Percentiles rank a stretch among this genome's conserved stretches.
Conservation (phyloP, 1,140 invertebrate species). For the Intoshia linei region DNA sequence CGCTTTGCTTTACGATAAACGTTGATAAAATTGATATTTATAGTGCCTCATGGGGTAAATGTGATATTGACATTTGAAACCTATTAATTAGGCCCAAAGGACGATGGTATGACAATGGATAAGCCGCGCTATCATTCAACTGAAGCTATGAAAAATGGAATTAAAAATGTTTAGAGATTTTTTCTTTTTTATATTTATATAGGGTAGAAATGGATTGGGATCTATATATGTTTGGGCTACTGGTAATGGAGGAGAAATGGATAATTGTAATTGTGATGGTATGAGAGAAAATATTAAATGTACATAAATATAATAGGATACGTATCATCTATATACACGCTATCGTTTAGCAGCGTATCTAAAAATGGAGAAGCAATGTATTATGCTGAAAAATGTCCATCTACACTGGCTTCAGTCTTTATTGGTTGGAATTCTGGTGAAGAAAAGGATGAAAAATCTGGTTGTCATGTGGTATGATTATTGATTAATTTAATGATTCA, state of each 20-base stretch:
- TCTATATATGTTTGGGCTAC: slow-evolving; percentile 25
- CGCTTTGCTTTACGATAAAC: slow-evolving; percentile 11
- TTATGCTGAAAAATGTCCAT: slow-evolving; percentile 21
- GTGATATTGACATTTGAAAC: too few relatives aligned
- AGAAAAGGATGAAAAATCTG: slow-evolving; percentile 6
- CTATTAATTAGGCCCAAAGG: too few relatives aligned
- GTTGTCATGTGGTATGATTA: slow-evolving; percentile 14
- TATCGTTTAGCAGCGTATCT: slow-evolving; percentile 19
- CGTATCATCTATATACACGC: slow-evolving; percentile 18
- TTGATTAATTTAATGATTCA: too few relatives aligned
- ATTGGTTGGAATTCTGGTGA: slow-evolving; percentile 13
- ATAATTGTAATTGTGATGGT: slow-evolving; percentile 24
- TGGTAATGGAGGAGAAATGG: slow-evolving; percentile 23
- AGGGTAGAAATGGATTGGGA: slow-evolving; percentile 22
- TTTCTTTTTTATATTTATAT: slow-evolving; percentile 2
- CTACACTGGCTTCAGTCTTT: slow-evolving; percentile 21
- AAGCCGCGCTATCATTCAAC: slow-evolving; percentile 13
- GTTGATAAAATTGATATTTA: slow-evolving; percentile 18
- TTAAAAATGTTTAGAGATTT: slow-evolving; percentile 5
- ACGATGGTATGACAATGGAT: slow-evolving; percentile 18
- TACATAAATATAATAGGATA: too few relatives aligned
- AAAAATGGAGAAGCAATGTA: slow-evolving; percentile 15
- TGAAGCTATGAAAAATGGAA: slow-evolving; percentile 14
- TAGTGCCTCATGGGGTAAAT: slow-evolving; percentile 26
- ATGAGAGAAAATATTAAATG: too few relatives aligned